Evolutionary conservation across 1,140 invertebrate genomes (phyloP).

Genomic region (Anastrepha obliqua): DNA sequence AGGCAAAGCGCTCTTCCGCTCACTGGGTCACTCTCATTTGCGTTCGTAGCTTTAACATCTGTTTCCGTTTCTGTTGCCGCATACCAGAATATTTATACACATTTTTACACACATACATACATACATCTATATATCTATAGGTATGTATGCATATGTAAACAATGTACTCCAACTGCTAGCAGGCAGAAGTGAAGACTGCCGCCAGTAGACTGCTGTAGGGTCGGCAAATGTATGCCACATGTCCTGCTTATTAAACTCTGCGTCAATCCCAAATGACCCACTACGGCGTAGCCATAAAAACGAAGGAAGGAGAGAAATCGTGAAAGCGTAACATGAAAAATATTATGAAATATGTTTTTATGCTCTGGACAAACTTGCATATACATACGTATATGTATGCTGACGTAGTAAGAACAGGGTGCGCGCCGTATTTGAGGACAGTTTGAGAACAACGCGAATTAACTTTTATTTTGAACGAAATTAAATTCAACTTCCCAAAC

Average conservation of each 20-base stretch:
- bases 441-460: too few relatives aligned
- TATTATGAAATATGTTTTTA: too few relatives aligned
- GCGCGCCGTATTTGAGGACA: too few relatives aligned
- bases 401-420: too few relatives aligned
- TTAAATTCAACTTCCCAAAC: too few relatives aligned
- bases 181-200: not conserved
- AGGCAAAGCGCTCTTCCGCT: not conserved
- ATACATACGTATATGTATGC: not conserved
- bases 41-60: not conserved
- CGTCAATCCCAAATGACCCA: not conserved
- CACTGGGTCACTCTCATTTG: not conserved
- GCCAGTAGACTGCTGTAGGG: not conserved
- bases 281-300: not conserved
- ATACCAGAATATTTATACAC: not conserved
- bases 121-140: not conserved
- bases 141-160: not conserved
- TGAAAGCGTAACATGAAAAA: not conserved
- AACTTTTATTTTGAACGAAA: too few relatives aligned
- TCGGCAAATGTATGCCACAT: not conserved
- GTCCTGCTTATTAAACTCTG: conserved; percentile 12
- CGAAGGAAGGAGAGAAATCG: not conserved
- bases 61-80: not conserved
- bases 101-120: not conserved
- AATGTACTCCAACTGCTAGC: not conserved
- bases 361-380: too few relatives aligned